These are phyloP conservation scores for Hydropsyche tenuis DNA, from an alignment of 1,140 invertebrate species.

Conservation along the genomic window DNA sequence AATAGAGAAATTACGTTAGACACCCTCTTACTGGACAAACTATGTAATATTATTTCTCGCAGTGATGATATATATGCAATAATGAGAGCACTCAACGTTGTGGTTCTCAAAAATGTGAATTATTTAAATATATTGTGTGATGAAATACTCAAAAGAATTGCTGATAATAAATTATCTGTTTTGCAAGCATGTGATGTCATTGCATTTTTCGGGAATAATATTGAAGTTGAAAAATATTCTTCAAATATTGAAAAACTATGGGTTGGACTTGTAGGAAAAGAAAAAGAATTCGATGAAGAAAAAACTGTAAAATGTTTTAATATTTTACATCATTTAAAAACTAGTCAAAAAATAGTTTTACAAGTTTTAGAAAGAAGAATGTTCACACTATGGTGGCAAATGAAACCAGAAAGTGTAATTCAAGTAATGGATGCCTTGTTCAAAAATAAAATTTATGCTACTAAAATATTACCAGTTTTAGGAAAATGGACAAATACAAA, in stretches of 20 bases:
- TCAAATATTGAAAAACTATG: conserved; percentile 71
- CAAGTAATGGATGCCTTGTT: conserved; percentile 64
- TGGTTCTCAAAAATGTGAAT: conserved; percentile 57
- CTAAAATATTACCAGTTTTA: conserved; percentile 60
- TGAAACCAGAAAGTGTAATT: conserved; percentile 63
- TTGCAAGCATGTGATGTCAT: conserved; percentile 68
- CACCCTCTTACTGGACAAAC: conserved; percentile 58
- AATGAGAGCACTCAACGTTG: conserved; percentile 57
- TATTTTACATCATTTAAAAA: conserved; percentile 65
- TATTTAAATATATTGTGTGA: conserved; percentile 66
- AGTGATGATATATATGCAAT: conserved; percentile 60
- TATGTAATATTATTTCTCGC: conserved; percentile 58
- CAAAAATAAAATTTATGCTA: conserved; percentile 57
- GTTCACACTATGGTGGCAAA: conserved; percentile 64
- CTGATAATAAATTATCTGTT: conserved; percentile 68
- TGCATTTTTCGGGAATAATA: conserved; percentile 57
- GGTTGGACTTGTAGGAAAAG: conserved; percentile 68
- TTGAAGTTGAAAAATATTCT: conserved; percentile 58
- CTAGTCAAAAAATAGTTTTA: conserved; percentile 68
- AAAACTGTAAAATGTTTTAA: conserved; percentile 67
- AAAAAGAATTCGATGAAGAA: conserved; percentile 65
- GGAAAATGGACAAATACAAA: conserved; percentile 69
- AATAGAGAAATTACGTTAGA: conserved; percentile 52
- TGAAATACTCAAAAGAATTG: conserved; percentile 67
- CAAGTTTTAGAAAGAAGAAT: conserved; percentile 69